phyloP scores from a whole-genome alignment of 2,888 invertebrate species.

The Frankliniella fusca region DNA sequence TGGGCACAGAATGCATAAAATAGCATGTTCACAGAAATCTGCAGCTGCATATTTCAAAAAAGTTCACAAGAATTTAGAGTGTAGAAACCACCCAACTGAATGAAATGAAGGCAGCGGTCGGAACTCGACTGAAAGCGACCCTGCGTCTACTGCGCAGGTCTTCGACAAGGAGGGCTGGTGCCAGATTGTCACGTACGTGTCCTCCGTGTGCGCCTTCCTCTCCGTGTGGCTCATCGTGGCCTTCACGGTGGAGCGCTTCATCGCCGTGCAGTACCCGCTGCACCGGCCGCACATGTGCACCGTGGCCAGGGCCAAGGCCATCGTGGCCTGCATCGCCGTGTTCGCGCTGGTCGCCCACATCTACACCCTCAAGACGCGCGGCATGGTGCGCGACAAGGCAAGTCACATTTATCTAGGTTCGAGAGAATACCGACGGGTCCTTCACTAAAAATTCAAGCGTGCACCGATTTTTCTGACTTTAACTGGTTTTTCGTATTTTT shows the following conservation, averaged over 20 bases:
- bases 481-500: too few species aligned
- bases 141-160: constrained; percentile 44
- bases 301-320: constrained; percentile 55
- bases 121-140: too few species aligned
- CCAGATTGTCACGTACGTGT: constrained; percentile 53
- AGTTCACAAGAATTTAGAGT: too few species aligned
- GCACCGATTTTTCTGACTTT: too few species aligned
- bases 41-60: too few species aligned
- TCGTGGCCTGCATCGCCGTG: constrained; percentile 49
- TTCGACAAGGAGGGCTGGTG: constrained; percentile 58
- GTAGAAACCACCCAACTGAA: too few species aligned
- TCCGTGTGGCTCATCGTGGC: constrained; percentile 67
- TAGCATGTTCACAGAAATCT: too few species aligned
- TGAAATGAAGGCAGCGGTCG: not conserved
- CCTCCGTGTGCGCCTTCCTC: constrained; percentile 57
- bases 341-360: constrained; percentile 49
- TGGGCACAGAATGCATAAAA: too few species aligned
- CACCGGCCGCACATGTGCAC: constrained; percentile 59
- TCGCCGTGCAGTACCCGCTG: constrained; percentile 61
- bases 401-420: too few species aligned
- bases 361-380: constrained; percentile 51
- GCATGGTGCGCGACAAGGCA: constrained; percentile 43
- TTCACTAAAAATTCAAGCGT: too few species aligned
- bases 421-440: too few species aligned
- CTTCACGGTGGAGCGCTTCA: constrained; percentile 65